Conservation (phyloP, 2,113 vertebrate species). For the Hirundichthys speculiger region DNA sequence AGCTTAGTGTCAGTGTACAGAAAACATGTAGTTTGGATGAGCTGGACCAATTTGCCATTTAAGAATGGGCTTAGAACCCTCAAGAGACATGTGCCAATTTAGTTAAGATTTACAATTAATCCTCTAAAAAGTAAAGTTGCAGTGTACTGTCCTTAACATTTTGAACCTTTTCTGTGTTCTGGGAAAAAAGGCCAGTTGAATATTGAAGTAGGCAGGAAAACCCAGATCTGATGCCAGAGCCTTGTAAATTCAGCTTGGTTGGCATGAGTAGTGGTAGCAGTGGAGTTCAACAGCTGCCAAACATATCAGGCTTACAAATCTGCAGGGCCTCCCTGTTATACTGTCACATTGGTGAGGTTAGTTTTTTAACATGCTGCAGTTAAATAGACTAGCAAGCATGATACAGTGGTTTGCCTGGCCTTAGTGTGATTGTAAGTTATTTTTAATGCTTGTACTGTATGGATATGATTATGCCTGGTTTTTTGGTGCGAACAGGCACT, state of each 20-base stretch:
- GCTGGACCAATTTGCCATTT: too few species aligned
- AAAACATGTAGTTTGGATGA: too few species aligned
- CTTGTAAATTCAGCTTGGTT: constrained; percentile 34
- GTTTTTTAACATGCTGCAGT: constrained; percentile 12
- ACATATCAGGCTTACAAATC: too few species aligned
- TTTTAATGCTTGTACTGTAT: constrained; percentile 19
- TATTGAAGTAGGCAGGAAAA: background rate
- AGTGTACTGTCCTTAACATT: background rate
- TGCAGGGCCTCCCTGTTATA: too few species aligned
- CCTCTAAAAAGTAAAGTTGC: background rate
- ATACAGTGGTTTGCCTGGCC: constrained; percentile 5
- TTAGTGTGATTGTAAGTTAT: constrained; percentile 7
- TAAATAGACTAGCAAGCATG: constrained; percentile 4
- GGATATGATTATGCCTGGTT: constrained; percentile 13
- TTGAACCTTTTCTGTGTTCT: constrained; percentile 1
- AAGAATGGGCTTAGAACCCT: too few species aligned
- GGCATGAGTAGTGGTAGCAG: background rate
- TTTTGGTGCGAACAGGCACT: constrained; percentile 13
- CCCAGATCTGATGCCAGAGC: constrained; percentile 18
- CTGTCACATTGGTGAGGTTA: too few species aligned
- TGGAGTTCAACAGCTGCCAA: too few species aligned
- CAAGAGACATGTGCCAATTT: too few species aligned
- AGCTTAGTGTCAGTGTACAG: too few species aligned
- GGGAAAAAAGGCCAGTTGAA: background rate
- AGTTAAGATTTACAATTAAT: too few species aligned